Percentiles rank a stretch among this genome's conserved stretches.
phyloP scores from a whole-genome alignment of 2,888 invertebrate genomes.

The Scrobipalpa atriplicella region DNA sequence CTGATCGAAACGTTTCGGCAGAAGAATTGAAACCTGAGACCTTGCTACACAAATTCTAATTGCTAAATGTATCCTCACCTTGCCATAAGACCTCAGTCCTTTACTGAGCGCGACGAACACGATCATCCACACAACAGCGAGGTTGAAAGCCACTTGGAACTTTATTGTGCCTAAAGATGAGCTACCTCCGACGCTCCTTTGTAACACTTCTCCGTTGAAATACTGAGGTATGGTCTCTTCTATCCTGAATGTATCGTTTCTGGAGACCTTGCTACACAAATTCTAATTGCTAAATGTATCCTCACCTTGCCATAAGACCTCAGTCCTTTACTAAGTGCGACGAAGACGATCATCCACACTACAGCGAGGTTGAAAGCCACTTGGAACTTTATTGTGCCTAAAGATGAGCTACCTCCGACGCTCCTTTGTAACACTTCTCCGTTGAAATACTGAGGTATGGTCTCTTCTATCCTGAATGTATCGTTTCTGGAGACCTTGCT shows the following conservation, averaged over 20 bases:
- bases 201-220: conserved; percentile 92
- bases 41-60: not conserved
- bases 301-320: conserved; percentile 91
- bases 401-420: conserved; percentile 60
- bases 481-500: too few species aligned
- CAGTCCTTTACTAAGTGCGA: conserved; percentile 93
- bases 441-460: conserved; percentile 93
- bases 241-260: conserved; percentile 64
- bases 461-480: conserved; percentile 83
- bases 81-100: conserved; percentile 92
- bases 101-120: conserved; percentile 94
- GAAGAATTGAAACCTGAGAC: too few species aligned
- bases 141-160: conserved; percentile 94
- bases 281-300: not conserved
- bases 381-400: conserved; percentile 91
- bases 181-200: conserved; percentile 69
- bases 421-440: conserved; percentile 89
- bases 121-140: conserved; percentile 95
- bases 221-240: conserved; percentile 93
- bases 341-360: conserved; percentile 95
- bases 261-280: too few species aligned
- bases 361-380: conserved; percentile 95
- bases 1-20: conserved; percentile 63
- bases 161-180: conserved; percentile 85
- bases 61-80: conserved; percentile 73